Conservation (phyloP, 2,797 vertebrate species). For the Pogonophryne albipinna region DNA sequence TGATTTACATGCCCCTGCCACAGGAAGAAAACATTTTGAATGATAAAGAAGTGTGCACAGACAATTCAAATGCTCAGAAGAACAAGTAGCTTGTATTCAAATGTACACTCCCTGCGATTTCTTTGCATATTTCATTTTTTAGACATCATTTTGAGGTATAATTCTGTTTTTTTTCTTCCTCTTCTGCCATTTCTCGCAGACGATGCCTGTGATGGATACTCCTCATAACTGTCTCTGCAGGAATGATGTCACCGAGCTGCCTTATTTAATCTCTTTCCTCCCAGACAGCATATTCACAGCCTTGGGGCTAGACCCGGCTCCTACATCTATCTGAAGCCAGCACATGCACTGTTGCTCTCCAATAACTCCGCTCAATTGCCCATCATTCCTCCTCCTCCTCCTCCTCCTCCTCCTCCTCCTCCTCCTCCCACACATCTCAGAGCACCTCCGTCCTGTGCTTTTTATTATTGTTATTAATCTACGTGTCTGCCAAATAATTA, state of each 20-base stretch:
- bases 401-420: slow-evolving; percentile 45
- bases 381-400: slow-evolving; percentile 62
- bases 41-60: neutral
- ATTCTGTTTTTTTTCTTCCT: slow-evolving; percentile 42
- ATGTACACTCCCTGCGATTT: slow-evolving; percentile 22
- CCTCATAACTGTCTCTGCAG: slow-evolving; percentile 73
- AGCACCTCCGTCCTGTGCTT: slow-evolving; percentile 58
- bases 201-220: slow-evolving; percentile 71
- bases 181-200: slow-evolving; percentile 48
- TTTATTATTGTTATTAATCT: slow-evolving; percentile 81
- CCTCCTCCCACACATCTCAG: slow-evolving; percentile 53
- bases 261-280: slow-evolving; percentile 78
- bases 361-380: slow-evolving; percentile 80
- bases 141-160: slow-evolving; percentile 50
- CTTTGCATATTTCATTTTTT: slow-evolving; percentile 53
- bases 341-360: slow-evolving; percentile 80
- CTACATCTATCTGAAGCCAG: slow-evolving; percentile 74
- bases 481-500: slow-evolving; percentile 83
- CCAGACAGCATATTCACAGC: slow-evolving; percentile 78
- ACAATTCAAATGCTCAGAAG: slow-evolving; percentile 38
- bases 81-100: slow-evolving; percentile 32
- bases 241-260: slow-evolving; percentile 75
- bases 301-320: slow-evolving; percentile 70
- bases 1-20: slow-evolving; percentile 27
- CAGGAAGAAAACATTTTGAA: slow-evolving; percentile 17